Percentiles rank a stretch among this genome's conserved stretches.
Conservation (phyloP, 1,140 invertebrate genomes). For the Pogonognathellus flavescens region DNA sequence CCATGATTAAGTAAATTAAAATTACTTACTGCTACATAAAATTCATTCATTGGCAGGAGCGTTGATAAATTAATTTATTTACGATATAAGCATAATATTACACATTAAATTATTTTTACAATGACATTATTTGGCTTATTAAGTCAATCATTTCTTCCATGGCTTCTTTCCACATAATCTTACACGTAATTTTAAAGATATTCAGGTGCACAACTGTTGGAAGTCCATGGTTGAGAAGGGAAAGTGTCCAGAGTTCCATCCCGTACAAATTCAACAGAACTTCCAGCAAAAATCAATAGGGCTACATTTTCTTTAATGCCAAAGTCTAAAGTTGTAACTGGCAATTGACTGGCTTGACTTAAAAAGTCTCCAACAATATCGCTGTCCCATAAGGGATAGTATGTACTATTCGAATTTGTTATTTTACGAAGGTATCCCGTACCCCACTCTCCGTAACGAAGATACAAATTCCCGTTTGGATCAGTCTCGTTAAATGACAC, state of each 20-base stretch:
- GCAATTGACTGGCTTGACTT: background rate
- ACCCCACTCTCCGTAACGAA: background rate
- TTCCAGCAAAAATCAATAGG: background rate
- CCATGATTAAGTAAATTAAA: too few species aligned
- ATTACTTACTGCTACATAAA: too few species aligned
- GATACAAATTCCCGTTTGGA: background rate
- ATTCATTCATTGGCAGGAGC: too few species aligned
- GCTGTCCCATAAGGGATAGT: background rate
- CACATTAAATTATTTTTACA: too few species aligned
- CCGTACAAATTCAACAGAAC: background rate
- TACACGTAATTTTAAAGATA: background rate
- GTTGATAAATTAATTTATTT: too few species aligned
- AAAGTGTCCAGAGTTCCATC: background rate
- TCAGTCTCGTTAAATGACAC: background rate
- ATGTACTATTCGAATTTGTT: background rate
- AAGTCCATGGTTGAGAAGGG: background rate
- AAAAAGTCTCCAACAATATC: conserved; percentile 15
- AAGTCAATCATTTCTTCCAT: background rate
- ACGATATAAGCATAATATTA: too few species aligned
- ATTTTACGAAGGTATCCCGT: background rate
- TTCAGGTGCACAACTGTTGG: background rate
- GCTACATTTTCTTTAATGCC: background rate
- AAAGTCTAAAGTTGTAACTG: conserved; percentile 11
- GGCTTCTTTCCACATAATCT: background rate
- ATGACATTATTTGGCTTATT: too few species aligned